These are phyloP conservation scores for Cataglyphis hispanica DNA, from an alignment of 1,140 invertebrate species.

Conservation along the genomic window DNA sequence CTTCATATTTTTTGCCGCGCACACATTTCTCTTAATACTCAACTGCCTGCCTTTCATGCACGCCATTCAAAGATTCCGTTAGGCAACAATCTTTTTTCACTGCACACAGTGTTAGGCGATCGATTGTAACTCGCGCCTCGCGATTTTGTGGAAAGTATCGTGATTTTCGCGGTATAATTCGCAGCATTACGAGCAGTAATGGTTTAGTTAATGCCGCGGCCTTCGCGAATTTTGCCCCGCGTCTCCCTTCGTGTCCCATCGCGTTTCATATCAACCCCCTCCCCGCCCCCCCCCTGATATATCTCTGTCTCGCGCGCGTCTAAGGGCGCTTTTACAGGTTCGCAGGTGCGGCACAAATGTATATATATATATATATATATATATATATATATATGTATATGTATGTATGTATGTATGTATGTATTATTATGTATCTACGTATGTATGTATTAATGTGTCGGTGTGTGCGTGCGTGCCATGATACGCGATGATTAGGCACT, in stretches of 20 bases:
- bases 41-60: neutral
- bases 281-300: constrained; percentile 57
- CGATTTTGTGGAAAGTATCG: constrained; percentile 43
- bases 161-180: constrained; percentile 47
- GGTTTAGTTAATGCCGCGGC: constrained; percentile 32
- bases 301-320: constrained; percentile 58
- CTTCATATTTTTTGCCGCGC: neutral
- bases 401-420: no score
- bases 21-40: neutral
- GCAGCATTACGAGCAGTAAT: constrained; percentile 38
- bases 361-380: no score
- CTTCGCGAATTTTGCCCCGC: constrained; percentile 33
- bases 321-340: constrained; percentile 62
- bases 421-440: no score
- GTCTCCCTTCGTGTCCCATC: constrained; percentile 34
- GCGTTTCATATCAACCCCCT: constrained; percentile 35
- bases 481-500: constrained; percentile 86
- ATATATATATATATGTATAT: no score
- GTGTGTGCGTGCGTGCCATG: constrained; percentile 79
- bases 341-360: constrained; percentile 46
- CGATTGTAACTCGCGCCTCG: constrained; percentile 20
- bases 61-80: constrained; percentile 26
- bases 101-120: neutral
- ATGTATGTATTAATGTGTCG: neutral
- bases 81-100: neutral